Conservation (phyloP, 2,888 invertebrate species). For the Pristionchus japonicus region DNA sequence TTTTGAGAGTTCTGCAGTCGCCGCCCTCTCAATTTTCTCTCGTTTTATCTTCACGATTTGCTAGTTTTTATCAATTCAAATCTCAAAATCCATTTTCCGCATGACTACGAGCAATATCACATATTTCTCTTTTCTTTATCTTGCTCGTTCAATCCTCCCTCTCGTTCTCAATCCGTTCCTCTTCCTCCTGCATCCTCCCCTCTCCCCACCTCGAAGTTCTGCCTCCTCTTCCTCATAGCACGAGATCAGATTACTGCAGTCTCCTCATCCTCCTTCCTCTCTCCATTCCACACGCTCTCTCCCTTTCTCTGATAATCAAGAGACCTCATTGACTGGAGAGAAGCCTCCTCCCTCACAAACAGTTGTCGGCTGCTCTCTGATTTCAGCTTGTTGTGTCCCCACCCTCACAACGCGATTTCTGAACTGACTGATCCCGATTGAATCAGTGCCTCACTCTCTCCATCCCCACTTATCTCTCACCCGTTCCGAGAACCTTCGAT, state of each 20-base stretch:
- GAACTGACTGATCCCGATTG: not conserved
- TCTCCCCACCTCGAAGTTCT: not conserved
- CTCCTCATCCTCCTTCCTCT: not conserved
- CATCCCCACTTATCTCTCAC: not conserved
- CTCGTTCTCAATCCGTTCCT: not conserved
- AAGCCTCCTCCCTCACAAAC: not conserved
- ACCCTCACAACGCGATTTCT: slow-evolving; percentile 4
- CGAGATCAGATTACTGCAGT: not conserved
- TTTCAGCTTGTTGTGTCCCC: not conserved
- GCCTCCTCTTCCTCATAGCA: not conserved
- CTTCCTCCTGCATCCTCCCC: not conserved
- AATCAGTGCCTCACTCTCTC: not conserved
- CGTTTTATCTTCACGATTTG: too few species aligned
- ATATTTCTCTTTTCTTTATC: too few species aligned
- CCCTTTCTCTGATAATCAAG: too few species aligned
- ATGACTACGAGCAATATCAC: too few species aligned
- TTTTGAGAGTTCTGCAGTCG: too few species aligned
- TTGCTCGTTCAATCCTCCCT: too few species aligned
- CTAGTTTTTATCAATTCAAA: too few species aligned
- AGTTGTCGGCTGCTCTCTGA: not conserved
- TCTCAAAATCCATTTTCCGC: too few species aligned
- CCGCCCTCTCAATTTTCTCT: too few species aligned
- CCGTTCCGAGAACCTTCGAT: not conserved
- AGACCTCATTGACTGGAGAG: too few species aligned
- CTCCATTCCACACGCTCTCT: too few species aligned